Conservation (phyloP, 1,140 invertebrate genomes). For the Sipha flava region DNA sequence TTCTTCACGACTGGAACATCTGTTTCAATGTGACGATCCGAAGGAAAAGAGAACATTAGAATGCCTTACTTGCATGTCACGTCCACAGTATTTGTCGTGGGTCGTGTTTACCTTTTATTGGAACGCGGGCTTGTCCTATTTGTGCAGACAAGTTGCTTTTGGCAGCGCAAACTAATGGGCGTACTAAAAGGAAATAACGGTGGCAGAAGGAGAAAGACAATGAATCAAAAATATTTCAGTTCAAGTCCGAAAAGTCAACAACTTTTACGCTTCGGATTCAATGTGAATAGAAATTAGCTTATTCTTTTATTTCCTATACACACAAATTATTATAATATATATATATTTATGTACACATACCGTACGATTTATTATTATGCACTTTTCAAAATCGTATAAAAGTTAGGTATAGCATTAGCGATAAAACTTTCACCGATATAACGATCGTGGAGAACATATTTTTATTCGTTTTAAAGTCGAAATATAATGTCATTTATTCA, state of each 20-base stretch:
- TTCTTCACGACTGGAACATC: background rate
- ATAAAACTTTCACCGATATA: background rate
- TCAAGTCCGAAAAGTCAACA: background rate
- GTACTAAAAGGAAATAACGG: background rate
- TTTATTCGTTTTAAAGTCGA: background rate
- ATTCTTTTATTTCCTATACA: background rate
- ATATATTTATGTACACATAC: background rate
- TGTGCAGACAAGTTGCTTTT: background rate
- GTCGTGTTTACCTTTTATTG: slow-evolving; percentile 3
- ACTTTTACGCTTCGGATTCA: background rate
- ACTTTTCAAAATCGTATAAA: background rate
- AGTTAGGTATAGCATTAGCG: background rate
- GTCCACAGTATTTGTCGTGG: background rate
- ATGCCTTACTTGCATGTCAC: background rate
- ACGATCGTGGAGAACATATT: background rate
- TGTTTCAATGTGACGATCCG: background rate
- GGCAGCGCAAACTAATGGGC: background rate
- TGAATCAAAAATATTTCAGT: background rate
- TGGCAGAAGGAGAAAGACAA: background rate
- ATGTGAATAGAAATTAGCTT: slow-evolving; percentile 4
- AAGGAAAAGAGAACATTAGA: background rate
- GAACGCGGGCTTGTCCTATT: background rate
- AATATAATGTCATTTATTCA: background rate
- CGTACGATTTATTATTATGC: too few relatives aligned
- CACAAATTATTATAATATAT: background rate